Base-by-base conservation (phyloP, 2,888 invertebrate species). In the Megalurothrips usitatus region DNA sequence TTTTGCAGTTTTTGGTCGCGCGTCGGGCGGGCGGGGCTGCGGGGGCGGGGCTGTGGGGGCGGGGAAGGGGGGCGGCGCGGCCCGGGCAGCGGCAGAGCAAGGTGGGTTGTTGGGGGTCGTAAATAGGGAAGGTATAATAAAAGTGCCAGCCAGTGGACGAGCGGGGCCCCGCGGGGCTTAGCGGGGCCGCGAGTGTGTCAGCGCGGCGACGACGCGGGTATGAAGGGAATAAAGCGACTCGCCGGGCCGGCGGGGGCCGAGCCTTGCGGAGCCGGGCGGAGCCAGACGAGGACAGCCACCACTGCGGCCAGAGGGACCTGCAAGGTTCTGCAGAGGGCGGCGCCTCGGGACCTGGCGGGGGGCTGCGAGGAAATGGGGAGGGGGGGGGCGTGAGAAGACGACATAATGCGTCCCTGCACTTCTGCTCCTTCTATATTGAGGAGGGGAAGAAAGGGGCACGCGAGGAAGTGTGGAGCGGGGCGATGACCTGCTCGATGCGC, bases 371-470 rank as follows among this genome's bases (percentile, higher is more conserved):
- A 87, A 92, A 88, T 87, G 92, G 92, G 86, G 93, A 92, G 84
- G 93, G 87, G 82, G 92, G 92, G 86, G 92, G 91, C 28, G 86
- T 93, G 93, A 79, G 93, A 94, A 79, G 92, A 92, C 84, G 93
- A 94, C 83, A 96, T 88, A 12, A 96, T 96, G 82, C 96, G 92
- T 86, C 96, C 96, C 84, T 96, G 88, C 86, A 96, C 96, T 84
- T 96, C 96, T 58, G 95, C 93, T 87, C 96, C 96, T 86, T 4
- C 34, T 43, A 43, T 43, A 43, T 43, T 43, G 34, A 43, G 34
- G 34, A 43, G 34, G 34, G 34, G 34, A 43, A 43, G 34, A 43
- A 6, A 43, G 34, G 34, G 3, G 34, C 3, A 4, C 34, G 34
- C 2, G 6, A 43, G 6, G 34, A 43, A 43, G 6, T 43, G 34